phyloP scores from a whole-genome alignment of 2,888 invertebrate genomes.

The Dermolepida albohirtum region DNA sequence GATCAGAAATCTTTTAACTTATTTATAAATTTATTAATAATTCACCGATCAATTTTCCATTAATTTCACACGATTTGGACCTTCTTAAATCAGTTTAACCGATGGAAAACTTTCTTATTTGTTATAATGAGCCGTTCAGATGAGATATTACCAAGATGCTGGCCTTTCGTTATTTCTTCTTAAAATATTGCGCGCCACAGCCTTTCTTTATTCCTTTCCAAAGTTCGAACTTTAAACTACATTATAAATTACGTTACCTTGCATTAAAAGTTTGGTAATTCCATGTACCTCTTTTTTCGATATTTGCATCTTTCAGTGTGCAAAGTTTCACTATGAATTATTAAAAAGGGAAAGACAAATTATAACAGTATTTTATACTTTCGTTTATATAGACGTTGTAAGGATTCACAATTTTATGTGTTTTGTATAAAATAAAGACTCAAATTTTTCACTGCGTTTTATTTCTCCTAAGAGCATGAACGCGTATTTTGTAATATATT shows the following conservation, averaged over 20 bases:
- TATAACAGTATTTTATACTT: slow-evolving; percentile 29
- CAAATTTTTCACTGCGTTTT: slow-evolving; percentile 29
- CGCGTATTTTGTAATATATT: too few relatives aligned
- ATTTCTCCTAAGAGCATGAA: background rate
- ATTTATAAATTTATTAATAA: slow-evolving; percentile 27
- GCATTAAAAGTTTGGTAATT: slow-evolving; percentile 36
- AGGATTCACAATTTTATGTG: slow-evolving; percentile 45
- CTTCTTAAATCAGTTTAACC: background rate
- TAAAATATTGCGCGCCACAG: background rate
- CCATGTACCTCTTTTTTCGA: slow-evolving; percentile 21
- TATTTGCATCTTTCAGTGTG: slow-evolving; percentile 8
- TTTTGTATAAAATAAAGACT: slow-evolving; percentile 45
- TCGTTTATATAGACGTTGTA: slow-evolving; percentile 40
- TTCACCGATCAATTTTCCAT: slow-evolving; percentile 22
- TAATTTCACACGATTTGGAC: slow-evolving; percentile 13
- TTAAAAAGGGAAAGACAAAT: slow-evolving; percentile 17
- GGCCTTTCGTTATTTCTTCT: slow-evolving; percentile 13
- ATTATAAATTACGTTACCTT: slow-evolving; percentile 31
- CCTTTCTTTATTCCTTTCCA: background rate
- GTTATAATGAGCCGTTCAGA: slow-evolving; percentile 18
- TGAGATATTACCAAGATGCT: slow-evolving; percentile 17
- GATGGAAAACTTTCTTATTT: slow-evolving; percentile 26
- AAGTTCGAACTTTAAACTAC: slow-evolving; percentile 26
- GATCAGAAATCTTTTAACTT: slow-evolving; percentile 19
- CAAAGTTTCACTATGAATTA: slow-evolving; percentile 18